Percentiles rank a stretch among this genome's conserved stretches.
These are phyloP conservation scores for Plemyria rubiginata DNA, from an alignment of 2,888 invertebrate genomes.

Conservation along the genomic window DNA sequence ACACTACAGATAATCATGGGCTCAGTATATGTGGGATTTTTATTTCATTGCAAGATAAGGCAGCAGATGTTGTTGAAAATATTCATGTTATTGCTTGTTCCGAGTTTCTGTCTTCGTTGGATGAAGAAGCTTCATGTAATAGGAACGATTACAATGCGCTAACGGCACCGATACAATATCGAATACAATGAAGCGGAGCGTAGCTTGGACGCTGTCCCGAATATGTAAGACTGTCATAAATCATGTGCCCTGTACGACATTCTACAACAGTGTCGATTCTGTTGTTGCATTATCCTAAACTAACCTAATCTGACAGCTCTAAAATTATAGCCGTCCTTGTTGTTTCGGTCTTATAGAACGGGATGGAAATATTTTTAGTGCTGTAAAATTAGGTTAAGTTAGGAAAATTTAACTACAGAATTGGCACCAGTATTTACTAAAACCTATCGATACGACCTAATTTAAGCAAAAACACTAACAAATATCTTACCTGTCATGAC, in stretches of 20 bases:
- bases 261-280: no score
- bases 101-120: slow-evolving; percentile 53
- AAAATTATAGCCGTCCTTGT: no score
- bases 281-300: no score
- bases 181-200: slow-evolving; percentile 70
- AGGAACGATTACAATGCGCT: slow-evolving; percentile 61
- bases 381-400: no score
- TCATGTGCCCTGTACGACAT: slow-evolving; percentile 49
- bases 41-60: slow-evolving; percentile 34
- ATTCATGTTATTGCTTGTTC: slow-evolving; percentile 30
- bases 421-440: slow-evolving; percentile 49
- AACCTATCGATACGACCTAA: slow-evolving; percentile 63
- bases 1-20: slow-evolving; percentile 40
- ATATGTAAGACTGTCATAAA: slow-evolving; percentile 54
- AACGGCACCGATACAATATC: slow-evolving; percentile 74
- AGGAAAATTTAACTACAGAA: no score
- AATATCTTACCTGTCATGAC: slow-evolving; percentile 74
- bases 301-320: no score
- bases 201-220: slow-evolving; percentile 57
- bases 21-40: slow-evolving; percentile 26
- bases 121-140: slow-evolving; percentile 65
- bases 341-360: no score
- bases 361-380: no score
- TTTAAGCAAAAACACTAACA: slow-evolving; percentile 76
- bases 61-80: slow-evolving; percentile 33